Conservation (phyloP, 1,140 invertebrate genomes). For the Chironomus tepperi region DNA sequence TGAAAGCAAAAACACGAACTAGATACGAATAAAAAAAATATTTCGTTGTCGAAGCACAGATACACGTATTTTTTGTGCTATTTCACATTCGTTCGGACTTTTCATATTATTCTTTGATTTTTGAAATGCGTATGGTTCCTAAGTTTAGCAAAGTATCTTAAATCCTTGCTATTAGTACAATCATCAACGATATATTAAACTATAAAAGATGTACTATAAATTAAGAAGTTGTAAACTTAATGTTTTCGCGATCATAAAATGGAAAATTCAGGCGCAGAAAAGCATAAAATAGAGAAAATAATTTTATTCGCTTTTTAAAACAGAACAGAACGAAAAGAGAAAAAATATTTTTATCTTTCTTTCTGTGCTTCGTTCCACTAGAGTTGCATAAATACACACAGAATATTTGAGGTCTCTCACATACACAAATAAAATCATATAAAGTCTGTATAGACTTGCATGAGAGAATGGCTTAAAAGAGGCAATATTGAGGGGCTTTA, state of each 20-base stretch:
- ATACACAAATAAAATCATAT: not conserved
- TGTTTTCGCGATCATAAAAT: too few relatives aligned
- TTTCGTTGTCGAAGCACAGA: slow-evolving; percentile 1
- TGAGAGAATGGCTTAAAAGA: not conserved
- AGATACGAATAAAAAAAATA: not conserved
- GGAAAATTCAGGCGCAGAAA: not conserved
- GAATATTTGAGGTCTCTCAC: not conserved
- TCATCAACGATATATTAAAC: too few relatives aligned
- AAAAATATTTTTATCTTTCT: slow-evolving; percentile 8
- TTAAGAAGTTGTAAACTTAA: too few relatives aligned
- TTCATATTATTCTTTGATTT: not conserved
- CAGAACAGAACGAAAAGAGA: not conserved
- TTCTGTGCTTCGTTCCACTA: slow-evolving; percentile 6
- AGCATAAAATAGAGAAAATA: not conserved
- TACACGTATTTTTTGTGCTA: slow-evolving; percentile 1
- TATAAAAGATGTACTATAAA: too few relatives aligned
- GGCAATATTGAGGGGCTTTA: not conserved
- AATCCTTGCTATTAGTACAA: too few relatives aligned
- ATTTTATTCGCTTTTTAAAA: not conserved
- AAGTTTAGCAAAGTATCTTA: too few relatives aligned
- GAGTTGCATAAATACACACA: slow-evolving; percentile 8
- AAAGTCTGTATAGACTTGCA: not conserved
- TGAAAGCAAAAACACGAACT: slow-evolving; percentile 11
- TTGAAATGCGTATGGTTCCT: too few relatives aligned
- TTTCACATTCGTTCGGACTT: not conserved